Evolutionary conservation across 2,113 vertebrate genomes (phyloP).

Genomic region (Oryzias celebensis): DNA sequence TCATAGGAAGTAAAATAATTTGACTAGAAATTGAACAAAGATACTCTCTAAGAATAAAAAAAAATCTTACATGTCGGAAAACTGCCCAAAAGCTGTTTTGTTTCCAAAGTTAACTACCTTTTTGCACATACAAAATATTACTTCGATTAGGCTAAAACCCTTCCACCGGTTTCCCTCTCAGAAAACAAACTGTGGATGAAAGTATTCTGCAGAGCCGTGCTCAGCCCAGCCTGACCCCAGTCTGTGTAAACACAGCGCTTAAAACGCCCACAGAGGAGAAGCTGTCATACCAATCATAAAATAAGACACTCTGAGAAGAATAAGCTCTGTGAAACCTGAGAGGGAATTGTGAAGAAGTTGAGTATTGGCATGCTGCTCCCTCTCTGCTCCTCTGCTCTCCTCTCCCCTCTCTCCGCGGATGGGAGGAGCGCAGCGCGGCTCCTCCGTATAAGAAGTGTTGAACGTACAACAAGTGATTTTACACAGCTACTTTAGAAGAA

Average conservation of each 20-base stretch:
- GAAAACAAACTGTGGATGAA: slow-evolving; percentile 48
- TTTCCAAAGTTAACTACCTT: too few species aligned
- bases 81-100: too few species aligned
- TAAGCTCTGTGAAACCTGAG: slow-evolving; percentile 38
- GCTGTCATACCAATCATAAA: slow-evolving; percentile 42
- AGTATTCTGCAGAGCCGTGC: slow-evolving; percentile 32
- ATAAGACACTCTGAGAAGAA: slow-evolving; percentile 32
- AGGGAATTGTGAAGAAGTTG: slow-evolving; percentile 50
- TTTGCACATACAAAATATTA: not conserved
- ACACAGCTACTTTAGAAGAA: slow-evolving; percentile 83
- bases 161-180: slow-evolving; percentile 12
- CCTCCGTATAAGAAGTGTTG: slow-evolving; percentile 80
- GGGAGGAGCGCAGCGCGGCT: slow-evolving; percentile 73
- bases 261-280: slow-evolving; percentile 34
- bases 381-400: slow-evolving; percentile 21
- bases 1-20: too few species aligned
- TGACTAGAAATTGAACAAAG: too few species aligned
- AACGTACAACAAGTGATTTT: slow-evolving; percentile 73
- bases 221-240: slow-evolving; percentile 45
- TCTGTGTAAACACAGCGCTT: slow-evolving; percentile 33
- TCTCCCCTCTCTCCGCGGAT: slow-evolving; percentile 39
- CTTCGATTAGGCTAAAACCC: slow-evolving; percentile 9
- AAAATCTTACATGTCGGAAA: too few species aligned
- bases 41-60: too few species aligned
- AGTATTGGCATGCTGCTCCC: slow-evolving; percentile 35